phyloP scores from a whole-genome alignment of 2,888 invertebrate species.

The Eupithecia insigniata region DNA sequence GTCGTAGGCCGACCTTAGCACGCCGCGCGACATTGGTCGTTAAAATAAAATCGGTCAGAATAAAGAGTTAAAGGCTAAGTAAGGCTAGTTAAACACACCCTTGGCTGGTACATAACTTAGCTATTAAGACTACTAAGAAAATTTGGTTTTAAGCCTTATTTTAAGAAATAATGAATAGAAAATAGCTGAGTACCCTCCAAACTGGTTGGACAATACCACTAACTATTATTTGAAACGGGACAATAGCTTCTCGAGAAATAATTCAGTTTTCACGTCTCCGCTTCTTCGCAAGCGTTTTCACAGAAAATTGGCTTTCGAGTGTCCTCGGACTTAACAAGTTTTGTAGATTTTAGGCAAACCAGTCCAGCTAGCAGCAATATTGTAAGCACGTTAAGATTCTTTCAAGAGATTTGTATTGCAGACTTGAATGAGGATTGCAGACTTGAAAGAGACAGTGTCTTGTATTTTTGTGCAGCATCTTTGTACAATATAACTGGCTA shows the following conservation, averaged over 20 bases:
- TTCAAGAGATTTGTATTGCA: conserved; percentile 1
- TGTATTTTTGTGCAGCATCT: not conserved
- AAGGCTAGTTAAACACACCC: no score
- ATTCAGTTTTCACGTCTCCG: conserved; percentile 38
- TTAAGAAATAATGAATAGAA: not conserved
- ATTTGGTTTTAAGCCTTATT: not conserved
- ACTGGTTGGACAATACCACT: not conserved
- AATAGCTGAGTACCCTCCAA: not conserved
- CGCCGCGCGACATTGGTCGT: no score
- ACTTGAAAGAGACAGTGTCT: not conserved
- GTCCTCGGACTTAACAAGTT: conserved; percentile 39
- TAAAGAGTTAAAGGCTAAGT: no score
- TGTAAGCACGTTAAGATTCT: conserved; percentile 2
- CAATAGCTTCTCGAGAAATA: conserved; percentile 20
- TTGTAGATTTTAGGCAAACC: conserved; percentile 35
- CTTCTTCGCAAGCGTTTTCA: conserved; percentile 40
- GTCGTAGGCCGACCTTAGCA: no score
- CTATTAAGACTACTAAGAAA: not conserved
- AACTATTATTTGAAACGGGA: conserved; percentile 5
- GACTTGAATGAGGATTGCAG: not conserved
- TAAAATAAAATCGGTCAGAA: no score
- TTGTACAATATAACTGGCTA: not conserved
- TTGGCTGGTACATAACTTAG: not conserved
- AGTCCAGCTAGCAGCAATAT: conserved; percentile 20
- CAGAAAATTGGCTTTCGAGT: conserved; percentile 43